Evolutionary conservation across 2,888 invertebrate genomes (phyloP).

Genomic region (Tromatobia lineatoria): DNA sequence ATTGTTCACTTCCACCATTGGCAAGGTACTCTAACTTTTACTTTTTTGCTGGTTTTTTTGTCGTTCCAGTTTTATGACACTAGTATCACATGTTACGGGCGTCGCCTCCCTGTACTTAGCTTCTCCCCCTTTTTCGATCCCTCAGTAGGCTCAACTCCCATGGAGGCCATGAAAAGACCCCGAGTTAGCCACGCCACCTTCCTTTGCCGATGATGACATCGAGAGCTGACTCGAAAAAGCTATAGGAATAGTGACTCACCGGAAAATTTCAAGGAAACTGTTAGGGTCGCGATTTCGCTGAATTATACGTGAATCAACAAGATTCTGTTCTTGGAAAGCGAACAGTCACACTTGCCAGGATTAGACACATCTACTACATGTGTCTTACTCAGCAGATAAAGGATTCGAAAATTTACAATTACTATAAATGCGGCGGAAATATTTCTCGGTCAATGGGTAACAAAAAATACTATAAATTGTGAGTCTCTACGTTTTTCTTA

Average conservation of each 20-base stretch:
- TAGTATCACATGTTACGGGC: slow-evolving; percentile 53
- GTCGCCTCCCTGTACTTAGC: slow-evolving; percentile 24
- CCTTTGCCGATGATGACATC: slow-evolving; percentile 61
- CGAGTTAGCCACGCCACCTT: slow-evolving; percentile 60
- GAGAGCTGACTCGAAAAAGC: slow-evolving; percentile 39
- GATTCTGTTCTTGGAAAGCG: slow-evolving; percentile 38
- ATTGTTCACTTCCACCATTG: slow-evolving; percentile 56
- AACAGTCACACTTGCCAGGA: neutral
- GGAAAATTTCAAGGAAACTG: slow-evolving; percentile 46
- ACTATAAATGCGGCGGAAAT: too few species aligned
- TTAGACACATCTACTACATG: neutral
- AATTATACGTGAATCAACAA: slow-evolving; percentile 8
- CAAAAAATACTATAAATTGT: too few species aligned
- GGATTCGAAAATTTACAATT: neutral
- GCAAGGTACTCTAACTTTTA: slow-evolving; percentile 5
- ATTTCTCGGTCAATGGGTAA: too few species aligned
- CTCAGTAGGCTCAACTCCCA: slow-evolving; percentile 64
- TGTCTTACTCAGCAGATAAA: neutral
- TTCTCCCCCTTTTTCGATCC: slow-evolving; percentile 17
- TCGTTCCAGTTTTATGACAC: slow-evolving; percentile 67
- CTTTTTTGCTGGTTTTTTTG: slow-evolving; percentile 25
- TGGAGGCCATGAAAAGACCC: slow-evolving; percentile 69
- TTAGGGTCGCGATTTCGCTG: slow-evolving; percentile 4
- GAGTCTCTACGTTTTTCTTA: too few species aligned
- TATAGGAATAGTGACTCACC: slow-evolving; percentile 40